Base-by-base conservation (phyloP, 2,888 invertebrate species). In the Anaspis maculata region DNA sequence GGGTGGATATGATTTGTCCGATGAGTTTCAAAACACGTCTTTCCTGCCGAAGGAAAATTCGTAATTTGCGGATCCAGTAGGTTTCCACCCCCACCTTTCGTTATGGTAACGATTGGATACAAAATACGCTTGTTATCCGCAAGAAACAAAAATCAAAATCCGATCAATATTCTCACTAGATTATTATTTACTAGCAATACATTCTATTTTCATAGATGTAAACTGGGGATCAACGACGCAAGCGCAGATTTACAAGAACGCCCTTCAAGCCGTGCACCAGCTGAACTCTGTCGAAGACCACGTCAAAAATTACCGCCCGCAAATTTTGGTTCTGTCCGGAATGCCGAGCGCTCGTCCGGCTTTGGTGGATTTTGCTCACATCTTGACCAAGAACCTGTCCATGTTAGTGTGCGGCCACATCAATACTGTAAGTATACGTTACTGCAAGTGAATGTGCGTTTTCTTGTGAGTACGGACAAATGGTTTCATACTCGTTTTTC, bases 201-300 rank as follows among this genome's bases (percentile, higher is more conserved):
- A 9, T 33, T 13, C 6, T 4, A 24, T 24, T 24, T 24, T 24
- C 10, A 24, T 24, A 24, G 91, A 95, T 60, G 95, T 96, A 2
- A 97, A 98, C 67, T 97, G 97, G 97, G 97, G 97, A 3, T 92
- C 95, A 0, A 92, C 92, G 2, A 92, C 94, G 1, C 95, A 96
- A 62, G 96, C 96, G 4, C 96, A 97, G 67, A 89, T 86, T 0
- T 98, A 97, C 66, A 91, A 88, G 59, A 85, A 80, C 40, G 96
- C 97, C 0, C 67, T 98, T 25, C 76, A 82, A 36, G 82, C 90
- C 1, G 88, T 94, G 1, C 84, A 92, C 48, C 88, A 90, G 50
- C 69, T 98, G 42, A 87, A 87, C 53, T 75, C 80, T 33, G 87
- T 92, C 3, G 89, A 90, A 43, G 97, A 97, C 43, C 97, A 97